Conservation (phyloP, 2,888 invertebrate species). For the Himalopsyche anomala region DNA sequence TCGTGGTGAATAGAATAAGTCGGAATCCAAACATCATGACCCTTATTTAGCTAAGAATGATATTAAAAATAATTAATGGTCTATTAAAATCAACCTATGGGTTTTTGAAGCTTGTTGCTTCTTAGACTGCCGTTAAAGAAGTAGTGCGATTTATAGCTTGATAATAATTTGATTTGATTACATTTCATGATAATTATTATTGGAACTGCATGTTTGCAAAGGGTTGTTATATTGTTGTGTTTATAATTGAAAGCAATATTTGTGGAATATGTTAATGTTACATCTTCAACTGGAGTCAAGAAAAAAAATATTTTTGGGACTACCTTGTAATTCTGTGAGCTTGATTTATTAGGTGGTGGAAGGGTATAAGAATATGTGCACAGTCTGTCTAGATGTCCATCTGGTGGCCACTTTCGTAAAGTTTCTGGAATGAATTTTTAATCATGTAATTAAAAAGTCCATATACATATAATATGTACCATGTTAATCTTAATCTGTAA, state of each 20-base stretch:
- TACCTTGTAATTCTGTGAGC: constrained; percentile 56
- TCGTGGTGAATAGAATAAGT: constrained; percentile 69
- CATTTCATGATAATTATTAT: no score
- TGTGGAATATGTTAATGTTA: no score
- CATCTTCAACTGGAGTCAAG: no score
- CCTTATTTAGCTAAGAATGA: constrained; percentile 60
- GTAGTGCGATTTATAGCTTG: no score
- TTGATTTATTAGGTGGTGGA: constrained; percentile 62
- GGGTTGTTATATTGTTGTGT: no score
- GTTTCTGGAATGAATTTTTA: constrained; percentile 66
- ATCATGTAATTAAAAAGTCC: neutral
- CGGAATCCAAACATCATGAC: constrained; percentile 66
- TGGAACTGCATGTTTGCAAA: no score
- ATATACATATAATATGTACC: neutral
- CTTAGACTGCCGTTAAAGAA: no score
- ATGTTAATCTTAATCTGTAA: no score
- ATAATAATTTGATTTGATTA: no score
- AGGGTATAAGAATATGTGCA: constrained; percentile 68
- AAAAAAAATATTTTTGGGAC: neutral
- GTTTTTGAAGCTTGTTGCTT: no score
- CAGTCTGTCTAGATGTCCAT: constrained; percentile 68
- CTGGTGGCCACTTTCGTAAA: constrained; percentile 68
- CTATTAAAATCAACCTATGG: neutral
- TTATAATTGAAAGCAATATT: no score
- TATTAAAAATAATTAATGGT: constrained; percentile 32